These are phyloP conservation scores for Cheilosia impressa DNA, from an alignment of 2,888 invertebrate species.

Conservation along the genomic window DNA sequence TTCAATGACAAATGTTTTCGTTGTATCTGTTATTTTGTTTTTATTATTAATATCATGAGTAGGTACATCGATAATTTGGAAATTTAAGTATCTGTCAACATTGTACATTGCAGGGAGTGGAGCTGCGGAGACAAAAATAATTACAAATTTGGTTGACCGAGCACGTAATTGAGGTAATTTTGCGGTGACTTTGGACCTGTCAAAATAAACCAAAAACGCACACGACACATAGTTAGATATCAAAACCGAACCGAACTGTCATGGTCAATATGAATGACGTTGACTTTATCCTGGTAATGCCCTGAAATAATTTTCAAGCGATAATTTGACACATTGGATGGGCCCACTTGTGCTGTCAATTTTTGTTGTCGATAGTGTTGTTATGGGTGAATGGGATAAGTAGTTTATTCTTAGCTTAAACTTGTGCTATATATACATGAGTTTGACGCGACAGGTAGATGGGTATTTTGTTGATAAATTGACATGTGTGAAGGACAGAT, in stretches of 20 bases:
- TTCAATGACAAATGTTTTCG: constrained; percentile 4
- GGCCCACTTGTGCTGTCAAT: constrained; percentile 52
- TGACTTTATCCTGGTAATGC: constrained; percentile 8
- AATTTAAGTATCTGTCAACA: constrained; percentile 24
- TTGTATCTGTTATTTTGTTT: not conserved
- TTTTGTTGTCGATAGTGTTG: not conserved
- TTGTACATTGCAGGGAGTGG: not conserved
- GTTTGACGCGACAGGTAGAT: not conserved
- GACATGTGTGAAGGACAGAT: not conserved
- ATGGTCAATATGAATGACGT: not conserved
- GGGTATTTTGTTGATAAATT: not conserved
- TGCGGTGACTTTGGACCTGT: constrained; percentile 28
- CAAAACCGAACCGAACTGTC: constrained; percentile 14
- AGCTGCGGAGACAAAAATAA: constrained; percentile 26
- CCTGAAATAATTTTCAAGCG: constrained; percentile 5
- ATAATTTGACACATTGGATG: constrained; percentile 31
- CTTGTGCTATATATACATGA: no score
- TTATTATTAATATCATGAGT: not conserved
- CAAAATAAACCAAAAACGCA: constrained; percentile 8
- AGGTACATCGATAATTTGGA: constrained; percentile 13
- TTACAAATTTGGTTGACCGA: constrained; percentile 37
- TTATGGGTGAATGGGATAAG: constrained; percentile 1
- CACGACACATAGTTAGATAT: not conserved
- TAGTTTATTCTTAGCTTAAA: not conserved
- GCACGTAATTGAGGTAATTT: constrained; percentile 36